These are phyloP conservation scores for Notamacropus eugenii DNA, from an alignment of 2,797 vertebrate species.

Conservation along the genomic window DNA sequence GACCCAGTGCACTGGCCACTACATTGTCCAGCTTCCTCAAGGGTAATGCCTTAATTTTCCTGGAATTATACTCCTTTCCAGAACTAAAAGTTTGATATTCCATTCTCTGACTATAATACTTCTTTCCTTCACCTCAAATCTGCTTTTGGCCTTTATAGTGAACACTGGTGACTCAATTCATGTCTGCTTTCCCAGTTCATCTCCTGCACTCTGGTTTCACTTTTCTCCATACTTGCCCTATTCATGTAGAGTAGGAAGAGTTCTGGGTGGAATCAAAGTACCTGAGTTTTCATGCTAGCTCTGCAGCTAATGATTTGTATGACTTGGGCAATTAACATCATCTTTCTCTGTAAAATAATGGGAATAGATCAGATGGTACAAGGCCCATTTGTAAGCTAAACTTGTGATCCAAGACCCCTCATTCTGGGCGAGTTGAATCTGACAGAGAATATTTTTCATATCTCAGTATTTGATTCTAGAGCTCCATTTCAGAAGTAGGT, in stretches of 20 bases:
- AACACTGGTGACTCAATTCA: neutral
- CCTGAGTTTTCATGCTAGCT: neutral
- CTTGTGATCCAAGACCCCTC: neutral
- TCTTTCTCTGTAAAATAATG: neutral
- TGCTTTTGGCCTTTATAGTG: neutral
- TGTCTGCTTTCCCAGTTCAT: neutral
- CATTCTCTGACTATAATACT: neutral
- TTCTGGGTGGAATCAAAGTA: neutral
- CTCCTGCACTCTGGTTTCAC: neutral
- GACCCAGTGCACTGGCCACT: neutral
- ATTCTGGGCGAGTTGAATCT: neutral
- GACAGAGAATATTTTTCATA: neutral
- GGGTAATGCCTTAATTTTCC: neutral
- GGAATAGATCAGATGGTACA: neutral
- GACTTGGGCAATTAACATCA: neutral
- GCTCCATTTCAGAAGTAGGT: neutral
- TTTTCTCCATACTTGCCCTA: neutral
- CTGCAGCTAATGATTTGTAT: neutral
- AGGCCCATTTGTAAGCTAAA: neutral
- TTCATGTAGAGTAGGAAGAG: neutral
- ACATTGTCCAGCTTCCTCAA: neutral
- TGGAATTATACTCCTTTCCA: neutral
- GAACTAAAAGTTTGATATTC: neutral
- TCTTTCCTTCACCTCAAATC: neutral
- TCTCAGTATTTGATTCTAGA: neutral